Percentiles rank a stretch among this genome's conserved stretches.
These are phyloP conservation scores for Ptiloglossa arizonensis DNA, from an alignment of 1,140 invertebrate genomes.

Conservation along the genomic window DNA sequence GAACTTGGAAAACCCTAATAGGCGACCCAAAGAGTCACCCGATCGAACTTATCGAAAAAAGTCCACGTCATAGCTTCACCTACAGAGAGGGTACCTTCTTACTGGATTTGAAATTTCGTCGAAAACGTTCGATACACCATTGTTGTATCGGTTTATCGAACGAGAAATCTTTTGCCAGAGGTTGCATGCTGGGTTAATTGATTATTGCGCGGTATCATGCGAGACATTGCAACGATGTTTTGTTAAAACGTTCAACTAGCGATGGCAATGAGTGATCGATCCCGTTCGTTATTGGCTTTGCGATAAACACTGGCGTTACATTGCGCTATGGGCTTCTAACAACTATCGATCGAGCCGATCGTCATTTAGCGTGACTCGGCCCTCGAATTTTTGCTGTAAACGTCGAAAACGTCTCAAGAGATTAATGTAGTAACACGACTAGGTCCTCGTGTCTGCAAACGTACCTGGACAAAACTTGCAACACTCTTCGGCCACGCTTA, in stretches of 20 bases:
- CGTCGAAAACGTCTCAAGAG: no score
- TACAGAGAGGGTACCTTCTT: no score
- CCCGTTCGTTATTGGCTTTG: background rate
- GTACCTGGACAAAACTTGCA: conserved; percentile 95
- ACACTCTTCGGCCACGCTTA: conserved; percentile 91
- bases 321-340: no score
- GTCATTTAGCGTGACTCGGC: no score
- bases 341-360: no score
- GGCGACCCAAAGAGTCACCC: no score
- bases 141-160: background rate
- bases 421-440: background rate
- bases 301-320: background rate
- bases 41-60: no score
- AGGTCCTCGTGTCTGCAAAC: background rate
- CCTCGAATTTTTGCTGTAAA: background rate
- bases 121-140: no score
- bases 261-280: background rate
- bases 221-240: background rate
- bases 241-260: conserved; percentile 1
- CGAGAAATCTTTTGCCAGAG: no score
- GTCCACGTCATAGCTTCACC: no score
- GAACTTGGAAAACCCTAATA: no score
- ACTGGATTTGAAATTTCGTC: no score
- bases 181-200: background rate
- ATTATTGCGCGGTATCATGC: background rate